A percentile compares a stretch with the other conserved stretches of the same genome.
Evolutionary conservation across 2,113 vertebrate species (phyloP).

Genomic region (Apteryx owenii): DNA sequence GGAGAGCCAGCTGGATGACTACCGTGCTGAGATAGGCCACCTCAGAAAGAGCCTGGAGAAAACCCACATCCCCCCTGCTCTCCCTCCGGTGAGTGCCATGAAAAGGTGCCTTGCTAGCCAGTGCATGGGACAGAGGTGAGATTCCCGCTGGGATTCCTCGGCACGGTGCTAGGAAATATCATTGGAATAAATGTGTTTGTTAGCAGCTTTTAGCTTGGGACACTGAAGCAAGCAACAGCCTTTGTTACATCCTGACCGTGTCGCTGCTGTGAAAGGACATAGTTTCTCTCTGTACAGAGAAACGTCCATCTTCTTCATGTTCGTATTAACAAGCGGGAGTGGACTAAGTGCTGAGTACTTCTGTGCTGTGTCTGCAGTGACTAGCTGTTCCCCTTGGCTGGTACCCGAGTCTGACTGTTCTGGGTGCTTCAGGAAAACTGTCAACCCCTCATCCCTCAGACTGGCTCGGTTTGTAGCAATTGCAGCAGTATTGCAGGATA

Average conservation of each 20-base stretch:
- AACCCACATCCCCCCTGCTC: not conserved
- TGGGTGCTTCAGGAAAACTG: not conserved
- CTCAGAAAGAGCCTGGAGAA: constrained; percentile 61
- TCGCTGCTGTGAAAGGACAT: not conserved
- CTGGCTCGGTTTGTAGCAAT: not conserved
- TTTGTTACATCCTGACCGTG: not conserved
- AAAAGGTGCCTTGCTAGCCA: rapidly evolving
- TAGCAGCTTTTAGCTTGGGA: not conserved
- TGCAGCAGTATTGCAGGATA: not conserved
- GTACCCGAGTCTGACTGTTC: not conserved
- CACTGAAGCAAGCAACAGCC: not conserved
- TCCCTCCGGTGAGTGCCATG: constrained; percentile 21
- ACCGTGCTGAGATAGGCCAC: constrained; percentile 68
- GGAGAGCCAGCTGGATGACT: constrained; percentile 80
- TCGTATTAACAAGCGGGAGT: not conserved
- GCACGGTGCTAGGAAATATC: not conserved
- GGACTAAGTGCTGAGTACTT: not conserved
- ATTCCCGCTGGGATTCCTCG: not conserved
- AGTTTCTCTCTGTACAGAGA: not conserved
- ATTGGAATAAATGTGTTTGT: not conserved
- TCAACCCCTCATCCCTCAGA: not conserved
- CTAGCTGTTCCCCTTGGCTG: not conserved
- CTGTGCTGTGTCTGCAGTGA: not conserved
- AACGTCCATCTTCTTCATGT: rapidly evolving
- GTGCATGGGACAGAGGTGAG: rapidly evolving